Conservation (phyloP, 2,113 vertebrate species). For the Acrocephalus arundinaceus region DNA sequence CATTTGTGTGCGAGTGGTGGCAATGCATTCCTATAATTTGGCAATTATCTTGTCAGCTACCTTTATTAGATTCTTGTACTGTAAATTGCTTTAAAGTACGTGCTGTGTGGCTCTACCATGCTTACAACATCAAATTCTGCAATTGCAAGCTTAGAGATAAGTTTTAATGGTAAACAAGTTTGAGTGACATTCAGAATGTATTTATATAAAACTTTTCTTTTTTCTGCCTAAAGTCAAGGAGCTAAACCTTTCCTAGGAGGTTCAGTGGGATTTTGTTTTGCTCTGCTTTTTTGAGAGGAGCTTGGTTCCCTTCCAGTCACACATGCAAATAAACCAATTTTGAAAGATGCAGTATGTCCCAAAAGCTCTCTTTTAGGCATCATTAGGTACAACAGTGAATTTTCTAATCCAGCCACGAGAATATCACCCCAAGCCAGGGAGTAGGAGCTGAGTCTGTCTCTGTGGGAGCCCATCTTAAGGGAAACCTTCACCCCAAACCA, state of each 20-base stretch:
- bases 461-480: background rate
- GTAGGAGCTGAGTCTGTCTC: background rate
- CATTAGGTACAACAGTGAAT: background rate
- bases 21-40: conserved; percentile 51
- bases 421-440: background rate
- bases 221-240: background rate
- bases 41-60: conserved; percentile 65
- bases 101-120: background rate
- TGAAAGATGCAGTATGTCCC: background rate
- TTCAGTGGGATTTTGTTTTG: background rate
- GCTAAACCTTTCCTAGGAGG: background rate
- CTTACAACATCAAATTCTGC: background rate
- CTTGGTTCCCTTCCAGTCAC: background rate
- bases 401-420: background rate
- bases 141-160: background rate
- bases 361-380: background rate
- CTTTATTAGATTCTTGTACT: conserved; percentile 45
- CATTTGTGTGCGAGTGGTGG: background rate
- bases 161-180: background rate
- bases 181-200: background rate
- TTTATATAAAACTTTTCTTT: background rate
- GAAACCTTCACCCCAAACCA: background rate
- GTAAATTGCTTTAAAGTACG: conserved; percentile 37
- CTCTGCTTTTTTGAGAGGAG: background rate
- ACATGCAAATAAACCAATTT: background rate